A percentile compares a stretch with the other conserved stretches of the same genome.
Evolutionary conservation across 1,140 invertebrate genomes (phyloP).

Genomic region (Thaumatotibia leucotreta): DNA sequence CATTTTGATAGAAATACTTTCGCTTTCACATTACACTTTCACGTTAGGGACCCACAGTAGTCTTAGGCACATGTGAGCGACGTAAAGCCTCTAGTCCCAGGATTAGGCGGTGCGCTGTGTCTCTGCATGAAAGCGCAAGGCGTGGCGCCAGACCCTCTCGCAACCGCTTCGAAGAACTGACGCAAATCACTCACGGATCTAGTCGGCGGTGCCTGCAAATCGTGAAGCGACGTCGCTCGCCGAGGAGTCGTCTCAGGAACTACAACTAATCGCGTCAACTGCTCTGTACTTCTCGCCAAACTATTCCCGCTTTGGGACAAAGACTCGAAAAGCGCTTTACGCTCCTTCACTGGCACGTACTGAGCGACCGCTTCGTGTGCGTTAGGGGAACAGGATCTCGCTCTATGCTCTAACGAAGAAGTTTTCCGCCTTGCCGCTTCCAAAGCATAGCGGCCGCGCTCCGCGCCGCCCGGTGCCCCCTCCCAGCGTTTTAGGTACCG

Average conservation of each 20-base stretch:
- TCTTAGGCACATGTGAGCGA: slow-evolving; percentile 58
- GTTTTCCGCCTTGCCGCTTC: slow-evolving; percentile 63
- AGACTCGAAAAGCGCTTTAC: slow-evolving; percentile 62
- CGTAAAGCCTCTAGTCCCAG: slow-evolving; percentile 49
- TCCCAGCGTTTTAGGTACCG: slow-evolving; percentile 70
- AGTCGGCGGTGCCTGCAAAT: slow-evolving; percentile 62
- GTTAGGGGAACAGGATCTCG: slow-evolving; percentile 65
- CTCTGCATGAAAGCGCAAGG: slow-evolving; percentile 41
- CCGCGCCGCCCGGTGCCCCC: slow-evolving; percentile 52
- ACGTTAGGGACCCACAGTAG: neutral
- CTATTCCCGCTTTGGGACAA: slow-evolving; percentile 51
- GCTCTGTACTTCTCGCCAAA: slow-evolving; percentile 61
- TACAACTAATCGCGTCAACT: slow-evolving; percentile 45
- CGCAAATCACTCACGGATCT: slow-evolving; percentile 64
- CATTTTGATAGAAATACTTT: neutral
- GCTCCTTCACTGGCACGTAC: slow-evolving; percentile 60
- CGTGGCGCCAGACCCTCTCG: slow-evolving; percentile 49
- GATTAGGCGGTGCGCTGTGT: slow-evolving; percentile 46
- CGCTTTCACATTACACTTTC: neutral
- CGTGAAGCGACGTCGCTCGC: slow-evolving; percentile 60
- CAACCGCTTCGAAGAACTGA: slow-evolving; percentile 69
- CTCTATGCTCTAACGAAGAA: slow-evolving; percentile 55
- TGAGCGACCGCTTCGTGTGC: slow-evolving; percentile 57
- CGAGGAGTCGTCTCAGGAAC: slow-evolving; percentile 49
- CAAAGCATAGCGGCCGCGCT: slow-evolving; percentile 52